Conservation (phyloP, 2,797 vertebrate genomes). For the Tauraco hartlaubi region DNA sequence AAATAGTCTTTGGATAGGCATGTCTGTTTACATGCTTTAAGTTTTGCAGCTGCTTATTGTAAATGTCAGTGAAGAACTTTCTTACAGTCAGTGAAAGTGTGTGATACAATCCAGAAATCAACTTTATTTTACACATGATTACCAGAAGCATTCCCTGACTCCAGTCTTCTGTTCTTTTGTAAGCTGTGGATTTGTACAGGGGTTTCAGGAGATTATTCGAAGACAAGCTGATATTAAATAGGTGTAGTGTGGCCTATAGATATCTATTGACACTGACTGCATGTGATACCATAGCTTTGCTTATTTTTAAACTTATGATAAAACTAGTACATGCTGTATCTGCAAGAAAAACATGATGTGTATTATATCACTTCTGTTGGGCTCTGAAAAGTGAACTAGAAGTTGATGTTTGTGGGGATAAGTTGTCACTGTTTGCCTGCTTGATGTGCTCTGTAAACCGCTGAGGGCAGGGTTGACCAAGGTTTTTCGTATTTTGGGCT, state of each 20-base stretch:
- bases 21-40: neutral
- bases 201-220: neutral
- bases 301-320: neutral
- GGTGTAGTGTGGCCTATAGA: neutral
- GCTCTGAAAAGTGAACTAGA: neutral
- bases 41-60: constrained; percentile 37
- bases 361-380: neutral
- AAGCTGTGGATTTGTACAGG: neutral
- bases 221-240: neutral
- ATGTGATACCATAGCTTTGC: neutral
- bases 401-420: neutral
- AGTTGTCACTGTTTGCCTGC: neutral
- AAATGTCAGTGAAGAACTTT: constrained; percentile 11
- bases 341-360: neutral
- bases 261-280: neutral
- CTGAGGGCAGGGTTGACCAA: neutral
- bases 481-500: neutral
- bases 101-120: constrained; percentile 55
- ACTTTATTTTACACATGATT: neutral
- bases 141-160: neutral
- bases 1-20: neutral
- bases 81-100: neutral
- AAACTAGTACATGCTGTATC: neutral
- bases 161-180: neutral
- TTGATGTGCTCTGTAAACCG: neutral